These are phyloP conservation scores for Aporophyla lueneburgensis DNA, from an alignment of 2,888 invertebrate species.

Conservation along the genomic window DNA sequence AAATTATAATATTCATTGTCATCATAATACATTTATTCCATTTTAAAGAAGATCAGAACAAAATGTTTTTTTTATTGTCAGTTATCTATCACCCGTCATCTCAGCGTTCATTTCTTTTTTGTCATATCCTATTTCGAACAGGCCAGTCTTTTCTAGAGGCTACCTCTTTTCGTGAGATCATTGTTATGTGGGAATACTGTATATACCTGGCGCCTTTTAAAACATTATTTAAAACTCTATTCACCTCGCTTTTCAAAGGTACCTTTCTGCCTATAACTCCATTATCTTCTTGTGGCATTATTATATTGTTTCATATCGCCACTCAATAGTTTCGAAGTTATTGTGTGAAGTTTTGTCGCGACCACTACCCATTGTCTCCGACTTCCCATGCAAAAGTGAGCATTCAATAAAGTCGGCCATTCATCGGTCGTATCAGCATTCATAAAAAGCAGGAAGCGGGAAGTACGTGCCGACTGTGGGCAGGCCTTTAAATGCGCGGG, in stretches of 20 bases:
- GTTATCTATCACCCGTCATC: background rate
- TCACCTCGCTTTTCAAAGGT: constrained; percentile 23
- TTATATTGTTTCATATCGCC: constrained; percentile 60
- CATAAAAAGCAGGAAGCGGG: constrained; percentile 84
- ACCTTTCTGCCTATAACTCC: constrained; percentile 11
- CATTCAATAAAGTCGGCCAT: constrained; percentile 75
- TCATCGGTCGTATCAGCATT: constrained; percentile 74
- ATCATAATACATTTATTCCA: background rate
- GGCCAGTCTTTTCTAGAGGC: background rate
- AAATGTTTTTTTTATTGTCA: background rate
- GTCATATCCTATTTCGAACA: background rate
- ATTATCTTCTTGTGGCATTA: constrained; percentile 52
- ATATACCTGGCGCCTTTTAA: constrained; percentile 4
- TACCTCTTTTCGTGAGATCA: background rate
- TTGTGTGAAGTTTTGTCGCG: constrained; percentile 63
- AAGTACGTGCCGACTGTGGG: constrained; percentile 82
- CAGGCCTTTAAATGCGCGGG: constrained; percentile 78
- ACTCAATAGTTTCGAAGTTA: constrained; percentile 59
- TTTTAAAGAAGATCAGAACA: background rate
- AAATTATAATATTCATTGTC: background rate
- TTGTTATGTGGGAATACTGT: background rate
- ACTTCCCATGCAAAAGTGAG: constrained; percentile 74
- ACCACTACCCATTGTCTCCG: constrained; percentile 61
- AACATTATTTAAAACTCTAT: constrained; percentile 9
- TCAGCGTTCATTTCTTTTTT: background rate